These are phyloP conservation scores for Gallinago solitaria DNA, from an alignment of 2,797 vertebrate genomes.

Conservation along the genomic window DNA sequence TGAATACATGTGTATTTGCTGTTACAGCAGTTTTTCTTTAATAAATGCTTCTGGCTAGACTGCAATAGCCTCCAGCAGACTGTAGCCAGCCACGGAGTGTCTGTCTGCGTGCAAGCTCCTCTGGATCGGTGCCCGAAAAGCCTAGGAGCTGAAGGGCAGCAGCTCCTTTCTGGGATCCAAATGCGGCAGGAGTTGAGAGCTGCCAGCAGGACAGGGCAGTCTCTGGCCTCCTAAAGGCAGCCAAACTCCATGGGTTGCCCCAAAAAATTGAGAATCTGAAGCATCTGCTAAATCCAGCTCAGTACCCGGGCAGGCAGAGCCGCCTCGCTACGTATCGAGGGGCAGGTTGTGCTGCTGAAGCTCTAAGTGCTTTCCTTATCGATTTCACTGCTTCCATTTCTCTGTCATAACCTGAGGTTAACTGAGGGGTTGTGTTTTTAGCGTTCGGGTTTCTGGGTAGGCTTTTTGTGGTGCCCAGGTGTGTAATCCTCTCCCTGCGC, in stretches of 20 bases:
- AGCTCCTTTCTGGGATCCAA: not conserved
- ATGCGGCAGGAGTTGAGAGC: not conserved
- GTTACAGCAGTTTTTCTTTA: constrained; percentile 29
- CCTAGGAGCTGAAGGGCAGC: not conserved
- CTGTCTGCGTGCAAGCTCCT: not conserved
- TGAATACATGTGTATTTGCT: not conserved
- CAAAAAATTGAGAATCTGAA: not conserved
- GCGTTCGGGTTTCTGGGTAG: not conserved
- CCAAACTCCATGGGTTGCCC: not conserved
- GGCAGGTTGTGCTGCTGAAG: not conserved
- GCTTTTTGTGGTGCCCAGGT: not conserved
- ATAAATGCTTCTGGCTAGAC: constrained; percentile 31
- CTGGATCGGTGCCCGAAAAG: not conserved
- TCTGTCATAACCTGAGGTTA: not conserved
- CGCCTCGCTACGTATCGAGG: not conserved
- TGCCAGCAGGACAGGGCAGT: not conserved
- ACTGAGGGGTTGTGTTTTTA: not conserved
- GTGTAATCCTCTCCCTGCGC: not conserved
- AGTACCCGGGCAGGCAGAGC: not conserved
- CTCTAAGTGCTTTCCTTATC: not conserved
- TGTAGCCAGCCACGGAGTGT: not conserved
- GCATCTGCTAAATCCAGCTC: not conserved
- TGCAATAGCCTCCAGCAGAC: not conserved
- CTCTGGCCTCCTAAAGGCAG: not conserved
- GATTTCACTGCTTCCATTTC: not conserved